These are phyloP conservation scores for Drosophila flavopinicola DNA, from an alignment of 2,888 invertebrate genomes.

Conservation along the genomic window DNA sequence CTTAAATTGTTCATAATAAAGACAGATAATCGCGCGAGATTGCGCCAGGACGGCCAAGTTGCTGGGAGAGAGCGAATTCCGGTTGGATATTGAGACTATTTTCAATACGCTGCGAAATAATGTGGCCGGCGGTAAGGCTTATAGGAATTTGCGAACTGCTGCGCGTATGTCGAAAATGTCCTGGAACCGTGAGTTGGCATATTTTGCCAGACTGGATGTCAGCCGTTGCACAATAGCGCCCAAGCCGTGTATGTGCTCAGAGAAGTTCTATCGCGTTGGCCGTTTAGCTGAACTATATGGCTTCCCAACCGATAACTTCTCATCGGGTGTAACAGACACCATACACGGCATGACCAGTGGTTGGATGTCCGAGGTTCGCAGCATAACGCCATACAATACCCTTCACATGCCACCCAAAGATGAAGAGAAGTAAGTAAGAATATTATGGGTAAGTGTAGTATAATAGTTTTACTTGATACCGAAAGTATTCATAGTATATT, in stretches of 20 bases:
- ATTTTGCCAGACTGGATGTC: constrained; percentile 36
- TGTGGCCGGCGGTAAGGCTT: constrained; percentile 34
- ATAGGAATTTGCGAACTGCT: constrained; percentile 33
- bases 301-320: background rate
- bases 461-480: no score
- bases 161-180: constrained; percentile 46
- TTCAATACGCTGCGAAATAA: constrained; percentile 44
- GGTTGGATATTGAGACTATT: background rate
- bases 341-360: background rate
- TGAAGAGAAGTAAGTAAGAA: constrained; percentile 2
- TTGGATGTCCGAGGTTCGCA: constrained; percentile 12
- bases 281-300: constrained; percentile 14
- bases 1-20: background rate
- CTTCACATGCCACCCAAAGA: background rate
- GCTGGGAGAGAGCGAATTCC: background rate
- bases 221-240: constrained; percentile 6
- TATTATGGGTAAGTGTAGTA: background rate
- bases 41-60: constrained; percentile 3
- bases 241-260: constrained; percentile 18
- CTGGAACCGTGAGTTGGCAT: constrained; percentile 45
- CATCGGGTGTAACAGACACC: background rate
- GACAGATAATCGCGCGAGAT: constrained; percentile 8
- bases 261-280: constrained; percentile 21
- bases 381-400: constrained; percentile 23
- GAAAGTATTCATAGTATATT: no score